Conservation (phyloP, 2,113 vertebrate genomes). For the Lucifuga dentata region DNA sequence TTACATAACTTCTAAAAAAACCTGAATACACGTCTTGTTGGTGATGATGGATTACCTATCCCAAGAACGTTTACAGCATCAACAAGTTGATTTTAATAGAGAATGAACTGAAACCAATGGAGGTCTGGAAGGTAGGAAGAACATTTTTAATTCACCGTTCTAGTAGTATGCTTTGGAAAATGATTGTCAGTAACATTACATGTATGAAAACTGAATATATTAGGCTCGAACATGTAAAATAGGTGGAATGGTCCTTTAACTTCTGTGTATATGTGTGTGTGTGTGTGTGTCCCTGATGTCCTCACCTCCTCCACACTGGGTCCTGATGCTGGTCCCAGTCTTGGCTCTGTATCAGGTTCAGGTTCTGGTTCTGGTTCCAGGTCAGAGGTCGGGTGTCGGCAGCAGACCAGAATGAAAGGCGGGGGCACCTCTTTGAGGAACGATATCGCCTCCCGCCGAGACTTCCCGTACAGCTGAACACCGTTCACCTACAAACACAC, state of each 20-base stretch:
- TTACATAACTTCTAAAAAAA: too few relatives aligned
- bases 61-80: too few relatives aligned
- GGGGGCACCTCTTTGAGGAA: conserved; percentile 95
- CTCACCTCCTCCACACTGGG: conserved; percentile 74
- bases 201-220: too few relatives aligned
- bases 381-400: conserved; percentile 84
- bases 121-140: too few relatives aligned
- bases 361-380: conserved; percentile 43
- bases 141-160: too few relatives aligned
- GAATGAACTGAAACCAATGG: too few relatives aligned
- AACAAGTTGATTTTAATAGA: too few relatives aligned
- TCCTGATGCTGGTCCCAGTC: background rate
- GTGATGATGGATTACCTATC: too few relatives aligned
- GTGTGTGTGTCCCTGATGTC: background rate
- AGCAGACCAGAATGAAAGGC: conserved; percentile 94
- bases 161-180: too few relatives aligned
- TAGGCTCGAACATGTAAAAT: background rate
- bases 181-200: too few relatives aligned
- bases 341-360: conserved; percentile 17
- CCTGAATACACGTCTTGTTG: too few relatives aligned
- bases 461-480: conserved; percentile 89
- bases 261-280: conserved; percentile 4
- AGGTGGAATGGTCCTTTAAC: background rate
- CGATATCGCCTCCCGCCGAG: conserved; percentile 90
- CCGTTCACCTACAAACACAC: conserved; percentile 87